phyloP scores from a whole-genome alignment of 2,797 vertebrate species.

The Enteromius treurensis region DNA sequence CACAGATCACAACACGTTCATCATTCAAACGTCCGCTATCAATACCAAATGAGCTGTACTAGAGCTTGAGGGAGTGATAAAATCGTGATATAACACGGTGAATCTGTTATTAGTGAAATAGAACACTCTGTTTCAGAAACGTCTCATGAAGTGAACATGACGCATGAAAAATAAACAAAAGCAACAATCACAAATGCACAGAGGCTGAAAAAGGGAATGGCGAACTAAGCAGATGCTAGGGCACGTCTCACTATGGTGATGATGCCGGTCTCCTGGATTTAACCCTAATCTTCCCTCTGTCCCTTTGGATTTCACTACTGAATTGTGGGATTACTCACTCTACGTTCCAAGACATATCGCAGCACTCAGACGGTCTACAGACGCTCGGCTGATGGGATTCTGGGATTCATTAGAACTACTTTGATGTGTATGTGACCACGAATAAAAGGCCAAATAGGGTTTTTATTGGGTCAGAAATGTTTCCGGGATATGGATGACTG shows the following conservation, averaged over 20 bases:
- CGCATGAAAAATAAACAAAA: not conserved
- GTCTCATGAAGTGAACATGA: not conserved
- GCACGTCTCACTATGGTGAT: not conserved
- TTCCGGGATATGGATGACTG: too few relatives aligned
- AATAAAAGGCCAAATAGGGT: not conserved
- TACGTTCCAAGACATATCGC: not conserved
- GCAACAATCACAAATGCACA: not conserved
- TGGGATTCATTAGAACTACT: conserved; percentile 12
- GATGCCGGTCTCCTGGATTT: not conserved
- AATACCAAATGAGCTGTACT: not conserved
- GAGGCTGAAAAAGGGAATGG: not conserved
- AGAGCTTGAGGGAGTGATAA: not conserved
- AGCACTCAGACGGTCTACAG: not conserved
- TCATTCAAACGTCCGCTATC: not conserved
- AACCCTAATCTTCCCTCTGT: not conserved
- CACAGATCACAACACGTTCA: conserved; percentile 12
- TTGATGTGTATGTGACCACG: conserved; percentile 12
- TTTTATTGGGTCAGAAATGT: not conserved
- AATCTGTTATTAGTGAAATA: not conserved
- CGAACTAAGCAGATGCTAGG: conserved; percentile 9
- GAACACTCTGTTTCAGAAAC: not conserved
- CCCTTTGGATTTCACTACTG: conserved; percentile 3
- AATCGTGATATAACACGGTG: not conserved
- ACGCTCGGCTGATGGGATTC: not conserved
- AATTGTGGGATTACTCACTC: conserved; percentile 1